phyloP scores from a whole-genome alignment of 2,113 vertebrate species.

The Chionodraco myersi region DNA sequence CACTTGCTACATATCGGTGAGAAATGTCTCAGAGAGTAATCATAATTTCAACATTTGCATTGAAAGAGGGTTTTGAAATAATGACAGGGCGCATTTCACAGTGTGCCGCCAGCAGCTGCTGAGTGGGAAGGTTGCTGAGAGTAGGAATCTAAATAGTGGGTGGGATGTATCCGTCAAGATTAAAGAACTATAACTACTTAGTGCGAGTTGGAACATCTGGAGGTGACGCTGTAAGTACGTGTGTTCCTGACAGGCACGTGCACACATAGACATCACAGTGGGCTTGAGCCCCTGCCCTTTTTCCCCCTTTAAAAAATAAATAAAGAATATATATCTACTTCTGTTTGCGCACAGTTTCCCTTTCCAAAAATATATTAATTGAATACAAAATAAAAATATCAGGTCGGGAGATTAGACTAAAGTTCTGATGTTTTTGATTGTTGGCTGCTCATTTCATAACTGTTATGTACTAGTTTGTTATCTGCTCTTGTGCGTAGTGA shows the following conservation, averaged over 20 bases:
- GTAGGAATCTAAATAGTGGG: slow-evolving; percentile 13
- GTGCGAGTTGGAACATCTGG: not conserved
- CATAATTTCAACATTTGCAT: slow-evolving; percentile 37
- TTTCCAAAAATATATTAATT: too few species aligned
- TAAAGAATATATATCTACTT: too few species aligned
- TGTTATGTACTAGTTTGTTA: too few species aligned
- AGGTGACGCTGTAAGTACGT: not conserved
- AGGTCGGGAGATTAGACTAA: too few species aligned
- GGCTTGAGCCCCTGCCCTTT: too few species aligned
- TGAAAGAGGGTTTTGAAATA: slow-evolving; percentile 28
- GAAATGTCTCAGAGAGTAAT: slow-evolving; percentile 31
- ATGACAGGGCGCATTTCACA: slow-evolving; percentile 25
- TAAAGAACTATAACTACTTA: not conserved
- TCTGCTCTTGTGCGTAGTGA: too few species aligned
- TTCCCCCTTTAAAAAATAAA: too few species aligned
- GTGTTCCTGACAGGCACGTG: not conserved
- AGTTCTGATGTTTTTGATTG: too few species aligned
- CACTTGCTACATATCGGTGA: slow-evolving; percentile 21
- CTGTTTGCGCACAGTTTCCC: too few species aligned
- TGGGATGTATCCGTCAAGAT: not conserved
- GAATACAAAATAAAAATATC: too few species aligned
- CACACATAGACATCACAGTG: too few species aligned
- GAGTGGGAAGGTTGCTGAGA: slow-evolving; percentile 43
- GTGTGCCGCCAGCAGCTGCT: slow-evolving; percentile 53
- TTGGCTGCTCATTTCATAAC: too few species aligned